A percentile compares a stretch with the other conserved stretches of the same genome.
phyloP scores from a whole-genome alignment of 2,797 vertebrate species.

The Crocidura indochinensis region DNA sequence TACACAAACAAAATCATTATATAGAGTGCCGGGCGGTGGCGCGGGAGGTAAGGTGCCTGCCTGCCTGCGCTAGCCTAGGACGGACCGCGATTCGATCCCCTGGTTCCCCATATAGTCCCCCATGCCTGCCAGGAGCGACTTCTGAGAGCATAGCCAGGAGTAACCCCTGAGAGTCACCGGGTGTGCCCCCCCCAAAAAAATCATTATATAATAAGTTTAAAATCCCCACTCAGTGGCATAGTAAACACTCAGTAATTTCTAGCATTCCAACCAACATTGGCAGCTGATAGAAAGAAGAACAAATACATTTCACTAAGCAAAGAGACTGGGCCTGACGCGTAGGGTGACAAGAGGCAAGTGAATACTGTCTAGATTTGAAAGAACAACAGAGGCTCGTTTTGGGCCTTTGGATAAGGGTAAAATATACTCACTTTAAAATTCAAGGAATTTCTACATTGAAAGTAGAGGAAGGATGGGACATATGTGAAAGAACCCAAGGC shows the following conservation, averaged over 20 bases:
- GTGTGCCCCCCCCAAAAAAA: too few relatives aligned
- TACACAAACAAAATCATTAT: conserved; percentile 69
- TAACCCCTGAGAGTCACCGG: too few relatives aligned
- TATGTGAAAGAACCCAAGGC: background rate
- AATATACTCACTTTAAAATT: background rate
- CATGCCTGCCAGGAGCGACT: too few relatives aligned
- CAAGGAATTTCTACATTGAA: background rate
- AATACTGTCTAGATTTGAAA: background rate
- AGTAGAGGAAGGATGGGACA: background rate
- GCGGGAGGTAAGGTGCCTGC: too few relatives aligned
- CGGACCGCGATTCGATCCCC: too few relatives aligned
- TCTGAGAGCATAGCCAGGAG: too few relatives aligned
- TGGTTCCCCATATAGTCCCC: too few relatives aligned
- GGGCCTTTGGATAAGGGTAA: background rate
- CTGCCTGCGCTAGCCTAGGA: too few relatives aligned
- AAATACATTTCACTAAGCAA: conserved; percentile 57
- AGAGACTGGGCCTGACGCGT: conserved; percentile 7
- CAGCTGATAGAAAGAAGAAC: conserved; percentile 81
- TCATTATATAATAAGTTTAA: conserved; percentile 78
- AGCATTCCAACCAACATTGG: conserved; percentile 72
- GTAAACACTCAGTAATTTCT: conserved; percentile 83
- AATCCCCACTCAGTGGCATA: conserved; percentile 78
- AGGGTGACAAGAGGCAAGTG: background rate
- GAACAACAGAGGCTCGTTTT: background rate
- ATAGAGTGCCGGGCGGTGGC: too few relatives aligned